Evolutionary conservation across 2,888 invertebrate genomes (phyloP), one percentile per base, ranked within the genome.

Genomic region (Spicauda simplicius): DNA sequence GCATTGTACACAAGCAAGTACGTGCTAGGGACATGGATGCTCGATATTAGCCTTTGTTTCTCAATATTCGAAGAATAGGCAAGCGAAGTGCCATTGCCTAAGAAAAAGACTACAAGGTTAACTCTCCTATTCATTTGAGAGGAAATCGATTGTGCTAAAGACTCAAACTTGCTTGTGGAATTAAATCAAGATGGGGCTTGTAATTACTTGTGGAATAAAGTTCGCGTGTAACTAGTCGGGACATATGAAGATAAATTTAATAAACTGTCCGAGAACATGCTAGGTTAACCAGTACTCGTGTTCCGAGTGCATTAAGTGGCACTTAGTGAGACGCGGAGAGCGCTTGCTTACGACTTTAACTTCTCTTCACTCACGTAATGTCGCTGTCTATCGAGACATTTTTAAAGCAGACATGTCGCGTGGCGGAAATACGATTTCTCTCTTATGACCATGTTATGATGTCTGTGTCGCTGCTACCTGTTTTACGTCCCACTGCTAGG

Each of bases 291-390:
- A 66, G 66, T 66, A 60, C 66, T 66, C 50, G 50, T 30, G 45
- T 48, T 48, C 41, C 19, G 33, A 60, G 66, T 63, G 63, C 48
- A 60, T 66, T 59, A 59, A 65, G 66, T 67, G 56, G 66, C 56
- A 52, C 66, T 56, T 56, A 30, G 48, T 37, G 48, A 66, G 55
- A 55, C 16, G 50, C 48, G 19, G 55, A 52, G 56, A 67, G 61
- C 55, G 48, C 55, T 25, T 55, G 66, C 61, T 67, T 61, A 61
- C 60, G 55, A 56, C 56, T 55, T 55, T 61, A 55, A 41, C n/a
- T 8, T 50, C 55, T 50, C 55, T 11, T 12, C 61, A 50, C 50
- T 50, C 12, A 48, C 50, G 48, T 11, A 37, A 53, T 18, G 45
- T 58, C 45, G 48, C 25, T 25, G 25, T 45, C 19, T 58, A 58